Evolutionary conservation across 2,888 invertebrate genomes (phyloP).

Genomic region (Eristalis tenax): DNA sequence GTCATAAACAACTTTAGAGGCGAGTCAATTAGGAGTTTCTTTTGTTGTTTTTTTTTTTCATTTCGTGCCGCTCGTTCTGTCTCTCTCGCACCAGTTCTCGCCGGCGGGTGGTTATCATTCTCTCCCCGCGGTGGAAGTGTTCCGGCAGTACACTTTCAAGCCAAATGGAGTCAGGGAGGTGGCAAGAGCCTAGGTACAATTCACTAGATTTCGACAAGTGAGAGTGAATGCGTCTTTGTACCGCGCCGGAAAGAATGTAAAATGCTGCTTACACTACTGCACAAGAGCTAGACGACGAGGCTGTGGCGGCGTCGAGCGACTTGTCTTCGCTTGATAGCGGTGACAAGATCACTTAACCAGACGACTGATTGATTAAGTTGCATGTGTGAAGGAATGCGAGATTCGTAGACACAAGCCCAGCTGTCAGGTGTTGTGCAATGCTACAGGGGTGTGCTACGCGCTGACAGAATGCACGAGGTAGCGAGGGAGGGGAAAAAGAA

Average conservation of each 20-base stretch:
- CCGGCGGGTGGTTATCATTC: background rate
- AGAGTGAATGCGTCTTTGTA: background rate
- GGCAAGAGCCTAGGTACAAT: background rate
- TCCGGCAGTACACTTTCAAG: no score
- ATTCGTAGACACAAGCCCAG: background rate
- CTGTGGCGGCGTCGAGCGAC: background rate
- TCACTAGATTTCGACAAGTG: background rate
- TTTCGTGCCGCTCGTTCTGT: background rate
- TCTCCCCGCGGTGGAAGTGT: no score
- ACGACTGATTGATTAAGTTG: slow-evolving; percentile 44
- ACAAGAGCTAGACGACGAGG: no score
- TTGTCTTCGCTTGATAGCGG: background rate
- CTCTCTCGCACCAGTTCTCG: background rate
- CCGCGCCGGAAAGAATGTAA: background rate
- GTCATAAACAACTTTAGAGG: slow-evolving; percentile 9
- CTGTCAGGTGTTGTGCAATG: slow-evolving; percentile 1
- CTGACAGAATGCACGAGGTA: background rate
- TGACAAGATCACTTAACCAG: slow-evolving; percentile 32
- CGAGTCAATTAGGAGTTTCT: slow-evolving; percentile 22
- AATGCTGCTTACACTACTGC: background rate
- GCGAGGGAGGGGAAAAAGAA: background rate
- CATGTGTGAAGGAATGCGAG: background rate
- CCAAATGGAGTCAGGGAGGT: background rate
- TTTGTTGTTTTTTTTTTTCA: background rate
- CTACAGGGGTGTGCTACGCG: background rate